A percentile compares a stretch with the other conserved stretches of the same genome.
These are phyloP conservation scores for Catocala fraxini DNA, from an alignment of 2,888 invertebrate genomes.

Conservation along the genomic window DNA sequence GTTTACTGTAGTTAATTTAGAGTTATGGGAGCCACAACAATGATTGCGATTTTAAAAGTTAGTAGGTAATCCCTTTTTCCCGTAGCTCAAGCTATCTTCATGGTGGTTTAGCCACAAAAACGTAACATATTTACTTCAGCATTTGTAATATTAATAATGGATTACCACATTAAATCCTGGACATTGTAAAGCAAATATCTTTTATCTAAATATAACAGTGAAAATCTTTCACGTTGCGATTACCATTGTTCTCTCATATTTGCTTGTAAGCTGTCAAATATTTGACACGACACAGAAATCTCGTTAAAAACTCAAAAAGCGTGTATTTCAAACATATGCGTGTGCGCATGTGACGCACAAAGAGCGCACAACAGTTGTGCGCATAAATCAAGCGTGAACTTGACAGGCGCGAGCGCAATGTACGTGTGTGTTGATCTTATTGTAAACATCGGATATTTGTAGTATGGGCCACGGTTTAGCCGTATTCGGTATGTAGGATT, in stretches of 20 bases:
- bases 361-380: slow-evolving; percentile 55
- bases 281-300: slow-evolving; percentile 37
- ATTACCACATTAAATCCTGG: too few species aligned
- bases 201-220: too few species aligned
- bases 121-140: too few species aligned
- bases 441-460: slow-evolving; percentile 28
- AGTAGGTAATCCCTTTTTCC: too few species aligned
- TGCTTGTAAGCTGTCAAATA: slow-evolving; percentile 28
- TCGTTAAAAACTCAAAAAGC: slow-evolving; percentile 36
- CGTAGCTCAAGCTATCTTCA: too few species aligned
- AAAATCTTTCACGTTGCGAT: too few species aligned
- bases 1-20: too few species aligned
- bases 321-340: slow-evolving; percentile 29
- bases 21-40: too few species aligned
- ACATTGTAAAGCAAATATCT: too few species aligned
- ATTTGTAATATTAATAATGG: too few species aligned
- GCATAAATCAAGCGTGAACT: slow-evolving; percentile 72
- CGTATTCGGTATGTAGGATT: neutral
- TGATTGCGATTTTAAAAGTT: too few species aligned
- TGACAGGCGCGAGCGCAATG: slow-evolving; percentile 60
- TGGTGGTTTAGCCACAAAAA: too few species aligned
- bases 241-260: slow-evolving; percentile 16
- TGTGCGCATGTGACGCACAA: slow-evolving; percentile 48
- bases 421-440: slow-evolving; percentile 30
- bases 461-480: slow-evolving; percentile 5